phyloP scores from a whole-genome alignment of 2,113 vertebrate genomes.

The Mandrillus leucophaeus region DNA sequence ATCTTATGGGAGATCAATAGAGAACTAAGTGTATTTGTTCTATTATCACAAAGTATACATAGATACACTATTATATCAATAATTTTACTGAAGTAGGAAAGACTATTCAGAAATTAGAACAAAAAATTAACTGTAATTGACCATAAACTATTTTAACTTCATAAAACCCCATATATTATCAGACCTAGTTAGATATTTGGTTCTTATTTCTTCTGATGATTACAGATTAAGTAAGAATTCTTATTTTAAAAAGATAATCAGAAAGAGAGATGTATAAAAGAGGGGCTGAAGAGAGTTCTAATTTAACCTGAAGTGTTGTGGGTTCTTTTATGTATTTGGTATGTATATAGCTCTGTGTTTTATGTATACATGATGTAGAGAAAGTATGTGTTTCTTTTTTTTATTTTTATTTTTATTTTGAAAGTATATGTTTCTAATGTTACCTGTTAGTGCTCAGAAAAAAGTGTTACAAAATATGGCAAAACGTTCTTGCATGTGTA shows the following conservation, averaged over 20 bases:
- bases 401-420: too few species aligned
- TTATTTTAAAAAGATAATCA: neutral
- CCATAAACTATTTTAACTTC: neutral
- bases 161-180: neutral
- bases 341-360: neutral
- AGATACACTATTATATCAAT: neutral
- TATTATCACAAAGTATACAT: neutral
- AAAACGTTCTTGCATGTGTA: neutral
- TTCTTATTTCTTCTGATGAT: neutral
- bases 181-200: neutral
- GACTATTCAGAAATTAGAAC: neutral
- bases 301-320: neutral
- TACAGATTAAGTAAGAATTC: neutral
- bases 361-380: neutral
- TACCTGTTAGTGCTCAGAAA: neutral
- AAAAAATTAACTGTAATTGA: neutral
- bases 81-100: conserved; percentile 6
- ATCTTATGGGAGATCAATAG: neutral
- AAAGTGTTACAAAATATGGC: neutral
- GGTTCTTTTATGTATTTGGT: neutral
- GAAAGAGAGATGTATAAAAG: neutral
- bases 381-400: neutral
- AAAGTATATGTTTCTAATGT: neutral
- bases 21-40: neutral
- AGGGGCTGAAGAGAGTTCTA: neutral